Base-by-base conservation (phyloP, 1,140 invertebrate genomes). In the Cephus cinctus region DNA sequence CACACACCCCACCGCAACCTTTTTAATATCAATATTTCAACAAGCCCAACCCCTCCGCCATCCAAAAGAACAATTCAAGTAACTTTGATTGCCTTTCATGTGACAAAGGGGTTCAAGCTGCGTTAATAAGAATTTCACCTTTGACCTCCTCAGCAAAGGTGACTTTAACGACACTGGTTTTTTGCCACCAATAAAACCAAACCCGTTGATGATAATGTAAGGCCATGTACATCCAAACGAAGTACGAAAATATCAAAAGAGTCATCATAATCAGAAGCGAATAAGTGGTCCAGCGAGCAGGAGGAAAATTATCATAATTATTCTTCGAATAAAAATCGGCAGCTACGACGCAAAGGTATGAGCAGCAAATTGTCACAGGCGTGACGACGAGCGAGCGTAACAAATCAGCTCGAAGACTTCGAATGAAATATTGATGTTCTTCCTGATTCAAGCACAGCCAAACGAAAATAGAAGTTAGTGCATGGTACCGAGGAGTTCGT, bases 131-230 rank as follows among this genome's bases (percentile, higher is more conserved):
- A n/a, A n/a, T n/a, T n/a, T n/a, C n/a, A n/a, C n/a, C n/a, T n/a
- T n/a, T n/a, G n/a, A n/a, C n/a, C n/a, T n/a, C n/a, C n/a, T n/a
- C n/a, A n/a, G n/a, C n/a, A n/a, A 66, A 41, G 22, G 60, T 42
- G 19, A 70, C 51, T 52, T 61, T 73, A 22, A 81, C 78, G 23
- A 68, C 61, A 44, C 66, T 79, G 21, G 74, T 73, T 31, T 74
- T 75, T 52, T 80, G 77, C 78, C 78, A 79, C 76, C 78, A 81
- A 43, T 75, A 72, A 50, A 76, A 79, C 78, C 78, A 81, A 39
- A 77, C 61, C 48, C 69, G 65, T 19, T 78, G 69, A 48, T 80
- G 77, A 54, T 78, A 71, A 21, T 76, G 63, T 6, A 79, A 61
- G 1, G 73, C 65, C 31, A 76, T 65, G 39, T 74, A 78, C 36